Evolutionary conservation across 2,113 vertebrate genomes (phyloP).

Genomic region (Zosterops pallidus): DNA sequence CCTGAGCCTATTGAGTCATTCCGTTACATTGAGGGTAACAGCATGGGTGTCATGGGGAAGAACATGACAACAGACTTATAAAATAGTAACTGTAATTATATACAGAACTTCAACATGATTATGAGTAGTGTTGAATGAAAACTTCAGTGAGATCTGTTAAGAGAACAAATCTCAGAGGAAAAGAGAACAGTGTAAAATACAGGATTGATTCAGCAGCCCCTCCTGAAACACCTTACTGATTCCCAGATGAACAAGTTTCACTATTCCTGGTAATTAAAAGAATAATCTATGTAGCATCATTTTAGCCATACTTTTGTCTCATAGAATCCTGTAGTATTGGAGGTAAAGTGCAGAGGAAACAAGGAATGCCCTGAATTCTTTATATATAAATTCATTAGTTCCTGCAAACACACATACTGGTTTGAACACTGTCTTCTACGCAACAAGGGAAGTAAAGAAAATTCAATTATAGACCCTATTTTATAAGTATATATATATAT

Average conservation of each 20-base stretch:
- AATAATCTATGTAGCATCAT: background rate
- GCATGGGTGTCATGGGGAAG: background rate
- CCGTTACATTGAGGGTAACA: background rate
- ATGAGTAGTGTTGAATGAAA: background rate
- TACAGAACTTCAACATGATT: background rate
- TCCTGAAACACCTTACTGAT: background rate
- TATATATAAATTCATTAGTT: background rate
- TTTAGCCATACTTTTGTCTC: background rate
- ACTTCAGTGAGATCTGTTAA: background rate
- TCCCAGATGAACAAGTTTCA: background rate
- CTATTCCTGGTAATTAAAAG: slow-evolving; percentile 19
- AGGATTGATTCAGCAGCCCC: background rate
- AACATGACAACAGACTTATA: background rate
- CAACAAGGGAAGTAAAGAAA: background rate
- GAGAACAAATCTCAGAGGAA: background rate
- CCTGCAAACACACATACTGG: background rate
- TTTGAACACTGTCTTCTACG: background rate
- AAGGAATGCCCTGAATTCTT: background rate
- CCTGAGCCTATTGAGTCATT: background rate
- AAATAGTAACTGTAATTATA: background rate
- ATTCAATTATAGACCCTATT: background rate
- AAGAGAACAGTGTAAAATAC: background rate
- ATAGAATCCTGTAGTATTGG: background rate
- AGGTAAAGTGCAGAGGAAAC: background rate
- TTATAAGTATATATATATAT: background rate